Evolutionary conservation across 53 echinoderm and acorn worm species (phyloP), one percentile per base, ranked within the genome.

Genomic region (Echinometra lucunter): DNA sequence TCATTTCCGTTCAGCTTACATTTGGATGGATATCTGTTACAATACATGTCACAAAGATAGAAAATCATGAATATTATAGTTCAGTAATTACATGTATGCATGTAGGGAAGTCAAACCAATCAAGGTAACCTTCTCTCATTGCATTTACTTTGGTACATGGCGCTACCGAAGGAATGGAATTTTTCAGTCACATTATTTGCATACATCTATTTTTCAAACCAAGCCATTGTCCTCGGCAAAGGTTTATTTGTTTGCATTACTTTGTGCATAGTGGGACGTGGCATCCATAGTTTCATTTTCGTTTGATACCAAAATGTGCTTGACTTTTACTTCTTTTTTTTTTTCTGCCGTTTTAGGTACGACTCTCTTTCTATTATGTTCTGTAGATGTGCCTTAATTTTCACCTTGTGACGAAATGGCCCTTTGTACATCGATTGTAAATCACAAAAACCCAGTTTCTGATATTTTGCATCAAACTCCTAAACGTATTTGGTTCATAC

Each of bases 311-410:
- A 13, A 16, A 58, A 58, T 19, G 11, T 58, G 16, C 58, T 58
- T 58, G 58, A 63, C 3, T 25, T 25, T 63, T 25, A 18, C 21
- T 21, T 60, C 21, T 6, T 47, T n/a, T 4, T 6, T 47, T 23
- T 19, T 60, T 63, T 19, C 63, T 63, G 63, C 63, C 25, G 25
- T 25, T 63, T 63, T 63, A 25, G 63, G 23, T 19, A 63, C 23
- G 18, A 40, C 42, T 78, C 18, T 19, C 18, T 42, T 78, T 78
- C 5, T 40, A n/a, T n/a, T n/a, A 19, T 78, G 38, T 78, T 16
- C 19, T 78, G 78, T 42, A 78, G 78, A 78, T 38, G 78, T 78
- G 78, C 78, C 78, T 78, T 78, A 42, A 78, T 78, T 78, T 78
- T 38, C 78, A 78, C 38, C 42, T 78, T 40, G 19, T 40, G 42